Base-by-base conservation (phyloP, 37 sponge, comb jelly and placozoan genomes). In the Spongia lamella region DNA sequence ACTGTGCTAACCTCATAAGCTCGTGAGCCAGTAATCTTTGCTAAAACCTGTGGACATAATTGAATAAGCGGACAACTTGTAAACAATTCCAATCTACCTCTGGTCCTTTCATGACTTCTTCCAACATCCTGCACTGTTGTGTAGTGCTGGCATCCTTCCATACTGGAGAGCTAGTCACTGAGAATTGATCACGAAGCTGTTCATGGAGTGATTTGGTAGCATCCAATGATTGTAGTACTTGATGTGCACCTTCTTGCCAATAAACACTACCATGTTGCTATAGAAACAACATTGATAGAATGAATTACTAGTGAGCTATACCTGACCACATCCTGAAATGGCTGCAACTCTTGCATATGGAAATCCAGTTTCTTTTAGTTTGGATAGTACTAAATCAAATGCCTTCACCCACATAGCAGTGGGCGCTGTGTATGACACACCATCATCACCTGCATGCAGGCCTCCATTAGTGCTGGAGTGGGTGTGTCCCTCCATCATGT, bases 101-200 rank as follows among this genome's bases (percentile, higher is more conserved):
- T 24, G 94, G 40, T 11, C 97, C 97, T 3, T 88, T 88, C 38
- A 73, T 33, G 0, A 58, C 49, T n/a, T 75, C 79, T 65, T 96
- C 97, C 55, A 96, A 68, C 50, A 65, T 27, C 43, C 53, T 32
- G 54, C 97, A 96, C 79, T 96, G 86, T 1, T 17, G 58, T 11
- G 68, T 70, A n/a, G 97, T 96, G 68, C 94, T 93, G 53, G 88
- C 86, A 76, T 96, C 97, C 94, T 87, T 96, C 97, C 97, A 96
- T 24, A 96, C 56, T 16, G 97, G 97, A 24, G 94, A 93, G 6
- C 86, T 56, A 19, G 63, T 38, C 1, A 93, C 29, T 30, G 86
- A 58, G 56, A 93, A 96, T 24, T 69, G 71, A 15, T 50, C 66
- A 84, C 79, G 59, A 29, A 93, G 81, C 47, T 90, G 92, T 2